Conservation (phyloP, 1,140 invertebrate species). For the Parapsyche elsis region DNA sequence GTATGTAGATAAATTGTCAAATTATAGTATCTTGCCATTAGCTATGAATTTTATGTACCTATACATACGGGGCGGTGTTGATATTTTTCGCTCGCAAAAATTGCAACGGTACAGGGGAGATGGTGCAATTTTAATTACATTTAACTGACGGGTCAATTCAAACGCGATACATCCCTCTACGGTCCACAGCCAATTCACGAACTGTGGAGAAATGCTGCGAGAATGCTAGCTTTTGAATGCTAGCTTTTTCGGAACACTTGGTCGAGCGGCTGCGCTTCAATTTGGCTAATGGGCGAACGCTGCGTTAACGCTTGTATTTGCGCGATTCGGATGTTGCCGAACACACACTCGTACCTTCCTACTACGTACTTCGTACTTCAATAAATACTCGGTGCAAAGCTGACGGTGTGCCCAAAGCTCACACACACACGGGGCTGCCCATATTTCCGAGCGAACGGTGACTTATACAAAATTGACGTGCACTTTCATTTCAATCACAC, state of each 20-base stretch:
- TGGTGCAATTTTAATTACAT: background rate
- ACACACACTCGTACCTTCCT: background rate
- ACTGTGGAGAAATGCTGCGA: background rate
- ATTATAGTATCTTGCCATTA: too few species aligned
- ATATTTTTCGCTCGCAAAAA: too few species aligned
- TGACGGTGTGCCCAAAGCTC: background rate
- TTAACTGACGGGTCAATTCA: background rate
- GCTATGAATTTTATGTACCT: too few species aligned
- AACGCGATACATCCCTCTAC: background rate
- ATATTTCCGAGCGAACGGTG: too few species aligned
- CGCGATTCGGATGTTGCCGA: slow-evolving; percentile 25
- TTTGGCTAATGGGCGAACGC: slow-evolving; percentile 41
- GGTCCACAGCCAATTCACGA: background rate
- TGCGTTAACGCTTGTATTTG: background rate
- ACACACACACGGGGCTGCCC: background rate
- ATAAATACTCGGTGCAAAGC: slow-evolving; percentile 25
- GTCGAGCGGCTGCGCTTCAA: background rate
- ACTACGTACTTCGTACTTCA: too few species aligned
- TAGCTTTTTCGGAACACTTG: background rate
- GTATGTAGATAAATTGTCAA: too few species aligned
- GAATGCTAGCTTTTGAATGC: background rate
- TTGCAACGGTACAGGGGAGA: background rate
- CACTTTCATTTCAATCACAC: too few species aligned
- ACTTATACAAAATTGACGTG: too few species aligned
- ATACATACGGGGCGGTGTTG: too few species aligned